Conservation (phyloP, 2,888 invertebrate species). For the Phaonia tiefii region DNA sequence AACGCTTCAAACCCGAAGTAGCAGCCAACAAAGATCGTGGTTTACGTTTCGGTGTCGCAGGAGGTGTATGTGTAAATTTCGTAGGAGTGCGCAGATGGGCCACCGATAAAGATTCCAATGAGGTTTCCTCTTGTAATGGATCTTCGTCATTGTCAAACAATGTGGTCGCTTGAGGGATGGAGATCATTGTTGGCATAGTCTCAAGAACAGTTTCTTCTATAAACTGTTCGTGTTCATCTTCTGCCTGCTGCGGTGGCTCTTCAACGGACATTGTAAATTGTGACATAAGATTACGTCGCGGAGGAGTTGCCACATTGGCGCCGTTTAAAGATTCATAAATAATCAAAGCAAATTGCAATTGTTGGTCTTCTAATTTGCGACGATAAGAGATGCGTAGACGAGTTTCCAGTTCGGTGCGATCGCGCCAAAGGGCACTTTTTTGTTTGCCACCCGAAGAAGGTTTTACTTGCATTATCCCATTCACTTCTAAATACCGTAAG, state of each 20-base stretch:
- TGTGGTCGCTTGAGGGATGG: slow-evolving; percentile 15
- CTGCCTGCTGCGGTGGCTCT: slow-evolving; percentile 45
- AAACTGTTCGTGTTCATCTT: slow-evolving; percentile 44
- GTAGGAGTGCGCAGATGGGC: slow-evolving; percentile 68
- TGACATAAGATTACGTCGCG: slow-evolving; percentile 71
- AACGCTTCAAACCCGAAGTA: slow-evolving; percentile 64
- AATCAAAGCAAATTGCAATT: slow-evolving; percentile 74
- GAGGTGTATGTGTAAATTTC: slow-evolving; percentile 67
- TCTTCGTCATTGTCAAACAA: slow-evolving; percentile 50
- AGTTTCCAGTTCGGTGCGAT: slow-evolving; percentile 70
- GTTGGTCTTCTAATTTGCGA: slow-evolving; percentile 70
- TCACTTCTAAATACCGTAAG: slow-evolving; percentile 69
- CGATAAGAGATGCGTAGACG: slow-evolving; percentile 74
- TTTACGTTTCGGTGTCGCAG: slow-evolving; percentile 69
- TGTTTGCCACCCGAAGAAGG: slow-evolving; percentile 27
- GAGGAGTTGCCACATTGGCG: slow-evolving; percentile 30
- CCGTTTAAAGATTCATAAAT: slow-evolving; percentile 72
- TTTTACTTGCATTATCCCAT: slow-evolving; percentile 66
- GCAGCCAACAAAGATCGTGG: slow-evolving; percentile 62
- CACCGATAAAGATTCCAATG: slow-evolving; percentile 51
- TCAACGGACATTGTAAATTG: slow-evolving; percentile 70
- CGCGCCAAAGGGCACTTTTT: slow-evolving; percentile 61
- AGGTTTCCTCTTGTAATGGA: slow-evolving; percentile 55
- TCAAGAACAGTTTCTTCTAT: slow-evolving; percentile 57
- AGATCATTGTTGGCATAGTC: slow-evolving; percentile 24